Evolutionary conservation across 37 sponge, comb jelly and placozoan species (phyloP).

Genomic region (Aphrocallistes beatrix): DNA sequence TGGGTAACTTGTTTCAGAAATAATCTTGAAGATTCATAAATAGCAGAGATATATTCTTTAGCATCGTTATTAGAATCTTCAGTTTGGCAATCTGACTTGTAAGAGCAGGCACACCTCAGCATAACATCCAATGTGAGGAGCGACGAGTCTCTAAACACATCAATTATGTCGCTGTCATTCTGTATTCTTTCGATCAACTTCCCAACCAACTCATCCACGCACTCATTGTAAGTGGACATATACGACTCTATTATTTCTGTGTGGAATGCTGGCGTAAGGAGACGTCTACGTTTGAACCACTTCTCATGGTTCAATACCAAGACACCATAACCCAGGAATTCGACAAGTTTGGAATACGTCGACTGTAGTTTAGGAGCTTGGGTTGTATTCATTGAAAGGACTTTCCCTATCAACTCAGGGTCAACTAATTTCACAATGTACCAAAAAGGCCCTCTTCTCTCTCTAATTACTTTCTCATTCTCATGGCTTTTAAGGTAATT

Average conservation of each 20-base stretch:
- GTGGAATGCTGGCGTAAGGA: constrained; percentile 79
- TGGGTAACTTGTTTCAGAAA: background rate
- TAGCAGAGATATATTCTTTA: background rate
- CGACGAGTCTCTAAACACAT: background rate
- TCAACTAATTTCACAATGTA: background rate
- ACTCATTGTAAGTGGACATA: constrained; percentile 49
- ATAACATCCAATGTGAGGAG: constrained; percentile 16
- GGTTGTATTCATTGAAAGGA: background rate
- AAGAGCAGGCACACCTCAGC: background rate
- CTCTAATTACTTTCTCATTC: background rate
- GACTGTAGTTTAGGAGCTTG: background rate
- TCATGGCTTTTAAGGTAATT: background rate
- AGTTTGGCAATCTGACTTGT: background rate
- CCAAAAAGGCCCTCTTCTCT: background rate
- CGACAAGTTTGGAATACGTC: background rate
- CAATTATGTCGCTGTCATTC: background rate
- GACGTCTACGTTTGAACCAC: constrained; percentile 55
- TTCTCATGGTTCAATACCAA: constrained; percentile 50
- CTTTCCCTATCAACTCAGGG: background rate
- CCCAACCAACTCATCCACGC: constrained; percentile 26
- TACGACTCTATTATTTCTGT: constrained; percentile 54
- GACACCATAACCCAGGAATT: constrained; percentile 47
- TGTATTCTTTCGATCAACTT: background rate
- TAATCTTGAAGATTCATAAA: background rate
- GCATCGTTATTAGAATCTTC: background rate